Percentiles rank a stretch among this genome's conserved stretches.
phyloP scores from a whole-genome alignment of 2,888 invertebrate genomes.

The Shargacucullia verbasci region DNA sequence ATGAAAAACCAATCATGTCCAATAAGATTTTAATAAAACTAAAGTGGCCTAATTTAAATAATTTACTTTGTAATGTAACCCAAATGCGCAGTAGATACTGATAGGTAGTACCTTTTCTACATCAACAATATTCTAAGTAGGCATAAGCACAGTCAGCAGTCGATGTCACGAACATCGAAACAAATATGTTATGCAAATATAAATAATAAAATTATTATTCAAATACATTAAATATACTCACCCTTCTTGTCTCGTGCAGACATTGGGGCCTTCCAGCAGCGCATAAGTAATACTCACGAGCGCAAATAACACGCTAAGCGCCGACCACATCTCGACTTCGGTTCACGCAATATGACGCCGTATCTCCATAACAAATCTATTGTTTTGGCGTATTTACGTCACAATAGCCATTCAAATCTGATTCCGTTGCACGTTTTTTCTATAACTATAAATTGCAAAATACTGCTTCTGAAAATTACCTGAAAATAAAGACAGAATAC shows the following conservation, averaged over 20 bases:
- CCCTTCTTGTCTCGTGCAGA: slow-evolving; percentile 92
- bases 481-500: slow-evolving; percentile 29
- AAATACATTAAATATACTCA: slow-evolving; percentile 51
- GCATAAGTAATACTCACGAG: slow-evolving; percentile 66
- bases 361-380: slow-evolving; percentile 82
- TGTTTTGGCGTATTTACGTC: slow-evolving; percentile 71
- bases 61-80: too few relatives aligned
- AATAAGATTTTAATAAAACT: too few relatives aligned
- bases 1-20: too few relatives aligned
- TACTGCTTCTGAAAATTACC: slow-evolving; percentile 31
- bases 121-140: too few relatives aligned
- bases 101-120: too few relatives aligned
- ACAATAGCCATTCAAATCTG: slow-evolving; percentile 67
- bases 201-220: too few relatives aligned
- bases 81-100: too few relatives aligned
- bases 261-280: slow-evolving; percentile 92
- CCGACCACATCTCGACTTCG: slow-evolving; percentile 75
- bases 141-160: too few relatives aligned
- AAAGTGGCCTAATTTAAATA: too few relatives aligned
- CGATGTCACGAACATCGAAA: too few relatives aligned
- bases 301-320: slow-evolving; percentile 66
- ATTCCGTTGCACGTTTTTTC: slow-evolving; percentile 48
- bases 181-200: too few relatives aligned
- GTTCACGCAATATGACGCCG: slow-evolving; percentile 65
- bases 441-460: slow-evolving; percentile 35